Evolutionary conservation across 2,113 vertebrate genomes (phyloP).

Genomic region (Seriola dumerili): DNA sequence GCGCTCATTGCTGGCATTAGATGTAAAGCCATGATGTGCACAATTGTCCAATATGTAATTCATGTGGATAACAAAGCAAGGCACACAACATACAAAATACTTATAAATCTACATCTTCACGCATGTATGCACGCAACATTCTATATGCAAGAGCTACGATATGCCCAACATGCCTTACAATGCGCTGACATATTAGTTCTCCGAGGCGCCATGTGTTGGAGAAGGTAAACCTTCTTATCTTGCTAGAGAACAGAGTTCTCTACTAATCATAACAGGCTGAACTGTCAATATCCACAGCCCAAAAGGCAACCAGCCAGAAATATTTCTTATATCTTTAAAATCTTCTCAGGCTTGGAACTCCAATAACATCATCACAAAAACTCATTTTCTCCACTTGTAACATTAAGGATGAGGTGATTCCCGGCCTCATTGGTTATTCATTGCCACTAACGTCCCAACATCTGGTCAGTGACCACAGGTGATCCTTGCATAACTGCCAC

Average conservation of each 20-base stretch:
- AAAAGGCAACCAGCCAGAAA: slow-evolving; percentile 28
- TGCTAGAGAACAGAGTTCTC: not conserved
- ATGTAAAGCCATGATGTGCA: not conserved
- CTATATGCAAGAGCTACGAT: not conserved
- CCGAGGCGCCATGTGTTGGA: not conserved
- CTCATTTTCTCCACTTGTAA: slow-evolving; percentile 35
- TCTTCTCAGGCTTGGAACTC: slow-evolving; percentile 25
- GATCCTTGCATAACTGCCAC: slow-evolving; percentile 57
- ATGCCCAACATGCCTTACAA: not conserved
- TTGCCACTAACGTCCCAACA: slow-evolving; percentile 73
- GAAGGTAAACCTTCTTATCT: not conserved
- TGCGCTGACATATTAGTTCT: not conserved
- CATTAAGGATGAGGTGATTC: slow-evolving; percentile 48
- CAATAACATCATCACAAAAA: slow-evolving; percentile 39
- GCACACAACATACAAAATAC: no score
- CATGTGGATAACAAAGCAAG: not conserved
- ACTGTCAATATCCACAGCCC: slow-evolving; percentile 12
- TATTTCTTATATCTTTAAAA: slow-evolving; percentile 7
- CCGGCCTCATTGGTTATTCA: slow-evolving; percentile 75
- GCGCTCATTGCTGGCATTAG: not conserved
- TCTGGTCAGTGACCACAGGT: slow-evolving; percentile 70
- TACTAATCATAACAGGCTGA: not conserved
- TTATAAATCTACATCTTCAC: slow-evolving; percentile 1
- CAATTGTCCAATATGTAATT: not conserved
- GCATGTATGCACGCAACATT: not conserved